Evolutionary conservation across 2,888 invertebrate species (phyloP), one percentile per base, ranked within the genome.

Genomic region (Drosophila cognata): DNA sequence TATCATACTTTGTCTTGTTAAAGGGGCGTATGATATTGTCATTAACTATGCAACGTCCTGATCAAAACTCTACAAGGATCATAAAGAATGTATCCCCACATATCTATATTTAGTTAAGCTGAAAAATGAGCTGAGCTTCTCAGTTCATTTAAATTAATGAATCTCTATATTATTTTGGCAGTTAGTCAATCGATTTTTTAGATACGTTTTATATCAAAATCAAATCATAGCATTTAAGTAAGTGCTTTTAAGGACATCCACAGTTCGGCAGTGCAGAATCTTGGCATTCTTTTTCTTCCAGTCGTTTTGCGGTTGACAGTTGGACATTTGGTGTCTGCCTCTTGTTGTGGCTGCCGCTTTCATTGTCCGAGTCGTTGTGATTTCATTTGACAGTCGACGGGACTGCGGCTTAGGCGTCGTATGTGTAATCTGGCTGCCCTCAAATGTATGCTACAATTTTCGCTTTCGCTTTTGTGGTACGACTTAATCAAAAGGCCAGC

Each of bases 401-500:
- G 53, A 61, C 78, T 51, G 31, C 31, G 51, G 48, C 46, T 58
- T 61, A 62, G 74, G 48, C 50, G 59, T 61, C 65, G 74, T 71
- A 71, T 77, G 67, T 70, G 74, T 78, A 74, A 78, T 71, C 57
- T 50, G 51, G 31, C 36, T 36, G 25, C 71, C 21, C 72, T 57
- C 25, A 62, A 59, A 71, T 68, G 72, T 81, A 71, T 83, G 72
- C 73, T 66, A 73, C 51, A 46, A 2, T 71, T 71, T 66, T 66
- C 48, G 59, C 28, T 31, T 38, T 43, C 29, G 18, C 16, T 53
- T 11, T 13, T 56, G 36, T 43, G 33, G 48, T 43, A 48, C 65
- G 79, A 75, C 72, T 74, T 75, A 71, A 85, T 85, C 76, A 85
- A 84, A 80, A 83, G 65, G 77, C 58, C 64, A 77, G 67, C 64